phyloP scores from a whole-genome alignment of 2,113 vertebrate species.

The Ifrita kowaldi region DNA sequence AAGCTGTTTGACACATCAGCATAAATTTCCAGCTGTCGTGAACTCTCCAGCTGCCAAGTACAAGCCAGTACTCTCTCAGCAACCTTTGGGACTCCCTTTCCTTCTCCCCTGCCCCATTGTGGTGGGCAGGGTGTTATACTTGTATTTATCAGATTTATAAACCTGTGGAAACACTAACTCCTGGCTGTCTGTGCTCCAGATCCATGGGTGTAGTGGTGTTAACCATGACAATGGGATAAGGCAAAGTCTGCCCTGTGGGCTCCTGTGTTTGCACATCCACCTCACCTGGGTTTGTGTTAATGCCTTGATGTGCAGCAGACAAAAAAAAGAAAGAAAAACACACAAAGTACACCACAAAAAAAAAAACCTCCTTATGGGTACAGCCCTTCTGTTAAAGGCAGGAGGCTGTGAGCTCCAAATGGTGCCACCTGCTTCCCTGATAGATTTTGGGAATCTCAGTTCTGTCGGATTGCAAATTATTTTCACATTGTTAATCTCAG shows the following conservation, averaged over 20 bases:
- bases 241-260: background rate
- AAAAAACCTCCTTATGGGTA: background rate
- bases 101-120: constrained; percentile 20
- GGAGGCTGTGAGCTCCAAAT: background rate
- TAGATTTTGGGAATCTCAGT: background rate
- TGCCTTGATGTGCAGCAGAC: background rate
- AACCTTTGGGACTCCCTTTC: background rate
- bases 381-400: background rate
- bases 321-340: background rate
- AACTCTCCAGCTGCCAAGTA: background rate
- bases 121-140: constrained; percentile 29
- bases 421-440: background rate
- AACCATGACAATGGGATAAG: too few species aligned
- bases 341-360: too few species aligned
- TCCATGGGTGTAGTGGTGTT: too few species aligned
- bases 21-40: constrained; percentile 36
- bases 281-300: background rate
- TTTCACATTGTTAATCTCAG: background rate
- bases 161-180: constrained; percentile 27
- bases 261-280: fast-evolving
- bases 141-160: constrained; percentile 68
- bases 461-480: background rate
- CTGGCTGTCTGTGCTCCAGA: background rate
- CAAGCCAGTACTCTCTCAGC: background rate
- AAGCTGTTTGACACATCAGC: constrained; percentile 95